phyloP scores from a whole-genome alignment of 1,140 invertebrate genomes.

The Nylanderia fulva region DNA sequence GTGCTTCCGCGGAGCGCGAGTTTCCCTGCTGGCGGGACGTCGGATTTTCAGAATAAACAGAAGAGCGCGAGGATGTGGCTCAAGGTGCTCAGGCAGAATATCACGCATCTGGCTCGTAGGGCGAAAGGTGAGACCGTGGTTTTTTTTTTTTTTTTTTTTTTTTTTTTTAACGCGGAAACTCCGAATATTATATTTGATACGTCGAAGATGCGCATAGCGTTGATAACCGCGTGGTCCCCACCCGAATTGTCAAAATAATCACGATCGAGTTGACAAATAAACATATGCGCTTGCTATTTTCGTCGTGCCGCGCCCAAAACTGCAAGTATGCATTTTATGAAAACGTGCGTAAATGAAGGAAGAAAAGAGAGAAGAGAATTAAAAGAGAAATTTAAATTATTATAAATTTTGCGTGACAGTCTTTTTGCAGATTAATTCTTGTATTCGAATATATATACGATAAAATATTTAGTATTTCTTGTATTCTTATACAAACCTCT shows the following conservation, averaged over 20 bases:
- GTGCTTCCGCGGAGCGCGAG: not conserved
- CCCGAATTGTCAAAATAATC: not conserved
- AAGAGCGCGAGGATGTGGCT: conserved; percentile 82
- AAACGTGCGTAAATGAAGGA: not conserved
- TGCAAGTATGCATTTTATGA: not conserved
- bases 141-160: not conserved
- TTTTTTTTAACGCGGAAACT: not conserved
- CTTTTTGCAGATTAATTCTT: too few species aligned
- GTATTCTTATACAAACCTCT: too few species aligned
- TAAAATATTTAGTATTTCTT: too few species aligned
- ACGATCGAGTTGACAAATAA: not conserved
- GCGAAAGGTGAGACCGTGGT: conserved; percentile 78
- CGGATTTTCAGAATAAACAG: conserved; percentile 67
- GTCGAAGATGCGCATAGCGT: not conserved
- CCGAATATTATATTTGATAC: too few species aligned
- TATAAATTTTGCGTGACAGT: too few species aligned
- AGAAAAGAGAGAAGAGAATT: too few species aligned
- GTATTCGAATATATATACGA: too few species aligned
- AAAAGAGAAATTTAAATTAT: too few species aligned
- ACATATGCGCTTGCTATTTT: not conserved
- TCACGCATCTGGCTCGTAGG: conserved; percentile 80
- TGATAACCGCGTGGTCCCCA: not conserved
- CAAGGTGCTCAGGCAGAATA: conserved; percentile 82
- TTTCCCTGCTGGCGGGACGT: conserved; percentile 45
- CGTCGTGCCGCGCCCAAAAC: not conserved